Base-by-base conservation (phyloP, 2,797 vertebrate genomes). In the Halcyon chelicuti region DNA sequence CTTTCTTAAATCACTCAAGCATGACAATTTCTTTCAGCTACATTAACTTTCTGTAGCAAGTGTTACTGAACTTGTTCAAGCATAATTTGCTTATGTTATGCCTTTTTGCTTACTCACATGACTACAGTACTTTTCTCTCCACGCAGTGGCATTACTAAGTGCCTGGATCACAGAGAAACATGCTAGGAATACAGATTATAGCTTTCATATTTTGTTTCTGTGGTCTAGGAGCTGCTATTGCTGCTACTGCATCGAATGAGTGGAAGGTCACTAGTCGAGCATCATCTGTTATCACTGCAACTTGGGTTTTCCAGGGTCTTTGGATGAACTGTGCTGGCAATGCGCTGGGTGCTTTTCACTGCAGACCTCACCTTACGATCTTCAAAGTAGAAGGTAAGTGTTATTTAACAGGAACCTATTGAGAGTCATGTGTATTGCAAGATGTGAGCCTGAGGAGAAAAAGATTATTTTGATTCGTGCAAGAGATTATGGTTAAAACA, bases 291-390 rank as follows among this genome's bases (percentile, higher is more conserved):
- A 99, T 99, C 96, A 99, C 99, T 2, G 99, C 99, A 16, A 99
- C 99, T 23, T 99, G 99, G 99, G 98, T 99, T 66, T 99, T 99
- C 86, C 99, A 99, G 97, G 99, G 99, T 55, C 98, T 99, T 73
- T 99, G 99, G 99, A 99, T 98, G 98, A 99, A 99, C 97, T 99
- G 99, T 82, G 99, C 98, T 13, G 99, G 99, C 35, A 99, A 99
- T 1, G 99, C 99, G 3, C 96, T 99, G 78, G 99, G 99, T 60
- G 98, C 99, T 55, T 98, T 99, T 96, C 99, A 99, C 60, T 98
- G 98, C 93, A 97, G 98, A 83, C 98, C 98, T 19, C 99, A 99
- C 94, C 98, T 99, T 31, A 99, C 98, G 19, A 98, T 99, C 97
- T 98, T 99, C 94, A 98, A 98, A 95, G 97, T 99, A 33, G 98